A percentile compares a stretch with the other conserved stretches of the same genome.
Evolutionary conservation across 2,797 vertebrate genomes (phyloP).

Genomic region (Schizopygopsis malacanthus): DNA sequence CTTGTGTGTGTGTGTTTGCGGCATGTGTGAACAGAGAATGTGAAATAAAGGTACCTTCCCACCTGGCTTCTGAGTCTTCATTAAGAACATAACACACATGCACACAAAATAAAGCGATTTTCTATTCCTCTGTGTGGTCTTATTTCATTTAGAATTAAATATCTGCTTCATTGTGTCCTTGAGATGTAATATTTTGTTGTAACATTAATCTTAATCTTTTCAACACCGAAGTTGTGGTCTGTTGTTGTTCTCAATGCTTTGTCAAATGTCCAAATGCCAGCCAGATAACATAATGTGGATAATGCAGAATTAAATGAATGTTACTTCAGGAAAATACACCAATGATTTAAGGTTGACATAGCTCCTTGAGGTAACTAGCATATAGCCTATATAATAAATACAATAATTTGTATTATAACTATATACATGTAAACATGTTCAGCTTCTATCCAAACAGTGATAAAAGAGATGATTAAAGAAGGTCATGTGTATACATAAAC

Average conservation of each 20-base stretch:
- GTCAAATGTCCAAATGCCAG: neutral
- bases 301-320: neutral
- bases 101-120: slow-evolving; percentile 45
- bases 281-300: neutral
- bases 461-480: neutral
- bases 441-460: neutral
- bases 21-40: neutral
- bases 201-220: neutral
- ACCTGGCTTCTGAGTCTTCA: slow-evolving; percentile 59
- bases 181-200: neutral
- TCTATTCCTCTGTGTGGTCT: slow-evolving; percentile 22
- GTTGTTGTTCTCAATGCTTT: slow-evolving; percentile 2
- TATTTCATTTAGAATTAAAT: slow-evolving; percentile 24
- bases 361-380: neutral
- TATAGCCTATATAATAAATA: neutral
- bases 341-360: neutral
- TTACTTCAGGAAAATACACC: neutral
- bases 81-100: slow-evolving; percentile 15
- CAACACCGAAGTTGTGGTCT: too few species aligned
- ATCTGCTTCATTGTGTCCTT: neutral
- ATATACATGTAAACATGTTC: neutral
- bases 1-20: neutral
- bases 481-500: neutral
- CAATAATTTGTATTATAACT: neutral
- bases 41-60: slow-evolving; percentile 68